phyloP scores from a whole-genome alignment of 2,888 invertebrate genomes.

The Drosophila hamatofila region DNA sequence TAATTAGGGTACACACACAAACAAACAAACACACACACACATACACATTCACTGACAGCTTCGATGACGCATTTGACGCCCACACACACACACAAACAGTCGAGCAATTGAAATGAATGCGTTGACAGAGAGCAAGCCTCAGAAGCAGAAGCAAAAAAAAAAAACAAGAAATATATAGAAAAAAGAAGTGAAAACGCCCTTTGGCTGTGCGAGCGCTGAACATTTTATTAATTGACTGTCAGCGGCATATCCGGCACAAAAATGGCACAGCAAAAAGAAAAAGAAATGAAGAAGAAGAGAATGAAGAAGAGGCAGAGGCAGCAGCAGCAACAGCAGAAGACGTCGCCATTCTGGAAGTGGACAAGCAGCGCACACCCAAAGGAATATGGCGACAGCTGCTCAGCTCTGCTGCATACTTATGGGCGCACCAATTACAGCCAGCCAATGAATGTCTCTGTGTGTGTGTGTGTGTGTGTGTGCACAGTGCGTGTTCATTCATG shows the following conservation, averaged over 20 bases:
- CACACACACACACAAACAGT: conserved; percentile 16
- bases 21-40: conserved; percentile 1
- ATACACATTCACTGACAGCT: conserved; percentile 1
- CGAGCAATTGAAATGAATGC: conserved; percentile 23
- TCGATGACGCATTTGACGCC: conserved; percentile 42
- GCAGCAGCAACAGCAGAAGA: conserved; percentile 16
- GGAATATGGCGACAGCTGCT: conserved; percentile 47
- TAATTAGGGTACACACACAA: conserved; percentile 43
- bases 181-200: conserved; percentile 33
- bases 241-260: conserved; percentile 54
- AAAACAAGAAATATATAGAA: background rate
- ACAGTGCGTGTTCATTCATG: conserved; percentile 43
- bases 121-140: conserved; percentile 2
- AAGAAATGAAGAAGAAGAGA: conserved; percentile 5
- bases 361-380: conserved; percentile 12
- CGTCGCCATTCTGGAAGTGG: conserved; percentile 28
- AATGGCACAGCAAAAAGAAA: conserved; percentile 12
- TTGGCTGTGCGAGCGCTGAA: conserved; percentile 53
- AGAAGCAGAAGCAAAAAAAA: background rate
- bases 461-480: background rate
- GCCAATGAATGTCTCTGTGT: background rate
- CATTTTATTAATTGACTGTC: conserved; percentile 74
- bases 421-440: conserved; percentile 35
- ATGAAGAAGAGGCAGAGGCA: background rate
- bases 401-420: conserved; percentile 33